Evolutionary conservation across 2,113 vertebrate genomes (phyloP).

Genomic region (Micronycteris hirsuta): DNA sequence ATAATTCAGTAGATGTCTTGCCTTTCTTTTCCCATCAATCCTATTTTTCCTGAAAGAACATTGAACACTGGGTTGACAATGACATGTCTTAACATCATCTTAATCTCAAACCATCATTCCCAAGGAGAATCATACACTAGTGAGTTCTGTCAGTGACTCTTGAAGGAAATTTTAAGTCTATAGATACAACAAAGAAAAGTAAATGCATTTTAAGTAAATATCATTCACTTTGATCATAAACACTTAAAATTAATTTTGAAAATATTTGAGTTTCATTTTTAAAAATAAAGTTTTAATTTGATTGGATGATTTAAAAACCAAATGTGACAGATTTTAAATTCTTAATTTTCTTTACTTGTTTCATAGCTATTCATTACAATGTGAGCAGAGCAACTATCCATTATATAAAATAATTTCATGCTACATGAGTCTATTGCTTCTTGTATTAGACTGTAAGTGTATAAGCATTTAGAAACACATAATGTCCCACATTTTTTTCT

Average conservation of each 20-base stretch:
- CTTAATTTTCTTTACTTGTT: background rate
- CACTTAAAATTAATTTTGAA: background rate
- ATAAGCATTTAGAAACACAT: background rate
- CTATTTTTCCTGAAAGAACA: background rate
- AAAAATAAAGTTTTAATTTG: background rate
- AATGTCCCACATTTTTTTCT: background rate
- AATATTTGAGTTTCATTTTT: background rate
- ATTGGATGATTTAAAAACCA: background rate
- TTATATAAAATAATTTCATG: background rate
- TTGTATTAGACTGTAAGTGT: background rate
- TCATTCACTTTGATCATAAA: background rate
- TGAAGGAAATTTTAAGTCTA: background rate
- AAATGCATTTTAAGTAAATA: background rate
- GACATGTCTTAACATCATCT: background rate
- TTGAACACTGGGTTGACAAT: background rate
- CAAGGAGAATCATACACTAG: background rate
- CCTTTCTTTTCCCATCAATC: background rate
- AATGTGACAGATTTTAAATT: background rate
- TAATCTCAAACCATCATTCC: background rate
- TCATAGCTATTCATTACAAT: background rate
- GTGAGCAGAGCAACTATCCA: background rate
- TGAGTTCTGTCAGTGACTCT: background rate
- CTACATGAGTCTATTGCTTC: background rate
- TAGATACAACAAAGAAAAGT: background rate
- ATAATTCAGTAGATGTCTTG: background rate